phyloP scores from a whole-genome alignment of 2,888 invertebrate species.

The Synergus itoensis region DNA sequence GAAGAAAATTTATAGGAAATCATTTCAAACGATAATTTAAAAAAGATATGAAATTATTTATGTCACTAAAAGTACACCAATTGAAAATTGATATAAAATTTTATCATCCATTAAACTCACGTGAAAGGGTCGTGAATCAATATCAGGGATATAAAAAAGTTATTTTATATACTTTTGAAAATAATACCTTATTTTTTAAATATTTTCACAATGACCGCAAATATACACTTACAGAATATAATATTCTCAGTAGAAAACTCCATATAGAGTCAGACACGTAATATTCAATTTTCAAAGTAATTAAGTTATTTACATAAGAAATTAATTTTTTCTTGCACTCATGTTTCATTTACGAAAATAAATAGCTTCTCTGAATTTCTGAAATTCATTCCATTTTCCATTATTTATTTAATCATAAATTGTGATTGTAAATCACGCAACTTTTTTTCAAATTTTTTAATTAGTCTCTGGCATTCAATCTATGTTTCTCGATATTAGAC shows the following conservation, averaged over 20 bases:
- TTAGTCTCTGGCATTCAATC: background rate
- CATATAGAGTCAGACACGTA: background rate
- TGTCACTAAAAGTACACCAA: too few species aligned
- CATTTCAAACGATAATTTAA: background rate
- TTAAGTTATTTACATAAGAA: background rate
- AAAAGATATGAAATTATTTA: background rate
- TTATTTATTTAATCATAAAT: background rate
- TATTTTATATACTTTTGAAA: too few species aligned
- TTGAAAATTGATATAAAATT: background rate
- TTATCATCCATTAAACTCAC: background rate
- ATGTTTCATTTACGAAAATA: background rate
- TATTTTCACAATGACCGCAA: background rate
- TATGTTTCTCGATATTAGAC: background rate
- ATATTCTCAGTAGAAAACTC: background rate
- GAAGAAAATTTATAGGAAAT: conserved; percentile 5
- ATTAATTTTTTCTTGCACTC: background rate
- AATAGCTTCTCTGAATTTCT: background rate
- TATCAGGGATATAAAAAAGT: background rate
- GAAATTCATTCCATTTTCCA: background rate
- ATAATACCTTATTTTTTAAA: too few species aligned
- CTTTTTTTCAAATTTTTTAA: conserved; percentile 8
- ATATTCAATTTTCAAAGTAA: background rate
- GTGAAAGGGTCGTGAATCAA: background rate
- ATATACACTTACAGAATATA: too few species aligned
- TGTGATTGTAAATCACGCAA: background rate